These are phyloP conservation scores for Epistrophe grossulariae DNA, from an alignment of 2,888 invertebrate genomes.

Conservation along the genomic window DNA sequence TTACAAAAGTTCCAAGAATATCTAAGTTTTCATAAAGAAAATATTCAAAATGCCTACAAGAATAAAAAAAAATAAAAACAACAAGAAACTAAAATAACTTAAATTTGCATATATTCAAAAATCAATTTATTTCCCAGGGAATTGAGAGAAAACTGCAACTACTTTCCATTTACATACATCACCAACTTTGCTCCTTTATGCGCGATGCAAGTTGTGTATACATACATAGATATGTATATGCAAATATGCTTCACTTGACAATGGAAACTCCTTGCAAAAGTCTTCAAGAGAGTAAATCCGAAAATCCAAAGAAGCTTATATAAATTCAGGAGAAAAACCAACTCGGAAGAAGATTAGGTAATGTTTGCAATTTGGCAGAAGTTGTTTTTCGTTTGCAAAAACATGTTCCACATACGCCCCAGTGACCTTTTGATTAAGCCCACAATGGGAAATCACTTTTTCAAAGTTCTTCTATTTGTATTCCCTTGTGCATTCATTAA, in stretches of 20 bases:
- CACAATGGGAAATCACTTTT: constrained; percentile 13
- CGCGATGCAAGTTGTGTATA: background rate
- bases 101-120: constrained; percentile 21
- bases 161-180: constrained; percentile 14
- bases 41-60: constrained; percentile 1
- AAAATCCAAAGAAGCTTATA: constrained; percentile 20
- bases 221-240: no score
- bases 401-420: constrained; percentile 46
- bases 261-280: background rate
- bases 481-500: constrained; percentile 40
- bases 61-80: background rate
- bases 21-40: background rate
- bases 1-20: no score
- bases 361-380: constrained; percentile 30
- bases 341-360: constrained; percentile 17
- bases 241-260: background rate
- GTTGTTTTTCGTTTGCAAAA: constrained; percentile 20
- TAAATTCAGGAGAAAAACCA: background rate
- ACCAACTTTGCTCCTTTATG: constrained; percentile 10
- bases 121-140: constrained; percentile 9
- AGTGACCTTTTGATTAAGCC: constrained; percentile 37
- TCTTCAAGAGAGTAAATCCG: background rate
- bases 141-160: background rate
- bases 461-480: constrained; percentile 7
- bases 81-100: background rate